Conservation (phyloP, 2,888 invertebrate genomes). For the Dromius quadrimaculatus region DNA sequence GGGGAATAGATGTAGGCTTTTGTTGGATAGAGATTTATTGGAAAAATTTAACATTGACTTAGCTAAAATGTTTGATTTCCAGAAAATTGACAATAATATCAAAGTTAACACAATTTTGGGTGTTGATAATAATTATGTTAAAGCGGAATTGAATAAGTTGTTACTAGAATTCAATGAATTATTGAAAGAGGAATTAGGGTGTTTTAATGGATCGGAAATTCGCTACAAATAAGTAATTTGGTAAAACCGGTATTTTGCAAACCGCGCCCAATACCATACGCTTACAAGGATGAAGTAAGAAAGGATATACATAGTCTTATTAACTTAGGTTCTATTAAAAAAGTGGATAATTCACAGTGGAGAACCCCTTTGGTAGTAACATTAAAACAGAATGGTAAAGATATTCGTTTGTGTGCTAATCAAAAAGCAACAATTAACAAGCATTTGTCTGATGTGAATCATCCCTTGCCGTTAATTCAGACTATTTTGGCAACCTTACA, state of each 20-base stretch:
- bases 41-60: too few relatives aligned
- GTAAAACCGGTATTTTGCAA: constrained; percentile 52
- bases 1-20: too few relatives aligned
- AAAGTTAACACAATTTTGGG: too few relatives aligned
- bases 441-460: constrained; percentile 56
- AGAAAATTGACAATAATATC: too few relatives aligned
- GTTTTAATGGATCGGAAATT: constrained; percentile 46
- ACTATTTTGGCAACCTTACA: constrained; percentile 56
- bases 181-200: constrained; percentile 48
- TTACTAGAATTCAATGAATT: too few relatives aligned
- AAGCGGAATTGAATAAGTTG: too few relatives aligned
- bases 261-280: constrained; percentile 48
- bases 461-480: constrained; percentile 58
- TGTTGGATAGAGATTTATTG: too few relatives aligned
- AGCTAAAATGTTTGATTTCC: too few relatives aligned
- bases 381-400: constrained; percentile 52
- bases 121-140: too few relatives aligned
- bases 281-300: constrained; percentile 51
- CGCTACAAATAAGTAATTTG: constrained; percentile 34
- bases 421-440: constrained; percentile 58
- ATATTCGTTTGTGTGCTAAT: not conserved
- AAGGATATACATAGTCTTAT: constrained; percentile 50
- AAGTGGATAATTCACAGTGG: too few relatives aligned
- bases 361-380: not conserved
- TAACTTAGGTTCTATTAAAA: too few relatives aligned